Percentiles rank a stretch among this genome's conserved stretches.
phyloP scores from a whole-genome alignment of 2,113 vertebrate species.

The Hyperopisus bebe region DNA sequence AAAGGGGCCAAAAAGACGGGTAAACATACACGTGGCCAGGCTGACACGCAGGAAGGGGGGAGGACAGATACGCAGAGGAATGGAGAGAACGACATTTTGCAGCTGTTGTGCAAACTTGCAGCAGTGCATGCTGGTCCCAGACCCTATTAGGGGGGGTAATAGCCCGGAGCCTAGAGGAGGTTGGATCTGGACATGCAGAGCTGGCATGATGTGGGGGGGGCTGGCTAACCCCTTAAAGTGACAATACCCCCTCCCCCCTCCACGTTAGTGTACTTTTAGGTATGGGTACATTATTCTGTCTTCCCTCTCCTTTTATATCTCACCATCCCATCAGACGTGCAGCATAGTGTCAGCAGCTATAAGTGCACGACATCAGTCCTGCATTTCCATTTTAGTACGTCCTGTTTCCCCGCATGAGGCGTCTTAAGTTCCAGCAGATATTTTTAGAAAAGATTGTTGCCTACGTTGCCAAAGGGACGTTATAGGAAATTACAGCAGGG shows the following conservation, averaged over 20 bases:
- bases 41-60: background rate
- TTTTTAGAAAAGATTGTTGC: background rate
- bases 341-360: background rate
- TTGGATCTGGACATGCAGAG: conserved; percentile 4
- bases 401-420: background rate
- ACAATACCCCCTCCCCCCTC: background rate
- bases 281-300: background rate
- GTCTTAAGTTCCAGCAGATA: background rate
- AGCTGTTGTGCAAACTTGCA: background rate
- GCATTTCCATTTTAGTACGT: background rate
- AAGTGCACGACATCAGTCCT: background rate
- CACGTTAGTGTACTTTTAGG: background rate
- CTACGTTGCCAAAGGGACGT: background rate
- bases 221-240: background rate
- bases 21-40: background rate
- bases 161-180: conserved; percentile 8
- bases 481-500: background rate
- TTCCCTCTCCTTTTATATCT: background rate
- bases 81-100: background rate
- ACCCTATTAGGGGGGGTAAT: conserved; percentile 3
- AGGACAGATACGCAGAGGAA: background rate
- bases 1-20: background rate
- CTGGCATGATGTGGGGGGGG: background rate
- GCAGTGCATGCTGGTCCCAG: background rate
- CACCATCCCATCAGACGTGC: background rate